These are phyloP conservation scores for Spatulosminthurus flaviceps DNA, from an alignment of 2,888 invertebrate genomes.

Conservation along the genomic window DNA sequence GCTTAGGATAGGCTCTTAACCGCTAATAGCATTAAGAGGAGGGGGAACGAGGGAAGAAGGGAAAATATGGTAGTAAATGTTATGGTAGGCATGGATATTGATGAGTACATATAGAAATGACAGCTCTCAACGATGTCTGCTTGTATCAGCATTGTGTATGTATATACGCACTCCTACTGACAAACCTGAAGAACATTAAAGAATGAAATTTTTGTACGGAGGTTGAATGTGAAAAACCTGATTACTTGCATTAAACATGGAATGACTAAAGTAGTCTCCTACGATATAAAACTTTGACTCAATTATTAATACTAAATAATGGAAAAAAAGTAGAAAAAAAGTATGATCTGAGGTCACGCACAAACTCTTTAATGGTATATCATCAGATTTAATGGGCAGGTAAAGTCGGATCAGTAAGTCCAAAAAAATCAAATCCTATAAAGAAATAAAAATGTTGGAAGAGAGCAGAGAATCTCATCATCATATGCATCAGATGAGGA, in stretches of 20 bases:
- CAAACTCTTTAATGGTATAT: background rate
- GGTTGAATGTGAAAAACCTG: slow-evolving; percentile 10
- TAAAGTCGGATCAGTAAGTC: background rate
- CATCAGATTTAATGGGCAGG: background rate
- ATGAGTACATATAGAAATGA: too few species aligned
- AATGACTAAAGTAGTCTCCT: slow-evolving; percentile 4
- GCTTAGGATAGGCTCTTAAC: background rate
- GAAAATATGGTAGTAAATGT: background rate
- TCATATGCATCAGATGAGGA: background rate
- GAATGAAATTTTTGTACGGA: slow-evolving; percentile 4
- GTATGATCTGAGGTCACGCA: slow-evolving; percentile 23
- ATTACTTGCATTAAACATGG: slow-evolving; percentile 14
- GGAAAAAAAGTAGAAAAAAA: background rate
- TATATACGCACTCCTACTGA: background rate
- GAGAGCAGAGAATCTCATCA: background rate
- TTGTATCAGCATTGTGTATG: too few species aligned
- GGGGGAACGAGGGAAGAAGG: background rate
- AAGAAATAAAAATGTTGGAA: background rate
- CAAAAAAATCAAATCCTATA: background rate
- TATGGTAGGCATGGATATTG: slow-evolving; percentile 6
- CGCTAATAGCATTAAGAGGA: background rate
- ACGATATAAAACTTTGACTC: background rate
- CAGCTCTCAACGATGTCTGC: background rate
- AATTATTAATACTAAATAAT: slow-evolving; percentile 1
- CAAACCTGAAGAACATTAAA: background rate